Percentiles rank a stretch among this genome's conserved stretches.
phyloP scores from a whole-genome alignment of 2,797 vertebrate species.

The Nasua narica region DNA sequence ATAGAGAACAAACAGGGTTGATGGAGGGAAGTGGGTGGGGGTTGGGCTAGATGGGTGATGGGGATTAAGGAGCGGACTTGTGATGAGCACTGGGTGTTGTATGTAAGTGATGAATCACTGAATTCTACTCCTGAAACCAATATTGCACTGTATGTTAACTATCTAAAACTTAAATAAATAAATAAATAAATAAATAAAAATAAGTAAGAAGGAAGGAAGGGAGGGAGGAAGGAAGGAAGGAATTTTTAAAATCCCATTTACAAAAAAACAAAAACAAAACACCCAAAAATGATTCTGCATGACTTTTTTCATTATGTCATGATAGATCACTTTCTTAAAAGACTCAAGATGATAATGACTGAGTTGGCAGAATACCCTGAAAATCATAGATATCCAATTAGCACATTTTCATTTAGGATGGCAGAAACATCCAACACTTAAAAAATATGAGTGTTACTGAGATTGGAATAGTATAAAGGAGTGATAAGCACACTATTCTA shows the following conservation, averaged over 20 bases:
- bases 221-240: not conserved
- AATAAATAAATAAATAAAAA: not conserved
- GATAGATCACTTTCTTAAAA: not conserved
- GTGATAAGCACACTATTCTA: not conserved
- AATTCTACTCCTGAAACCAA: not conserved
- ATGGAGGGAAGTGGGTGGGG: not conserved
- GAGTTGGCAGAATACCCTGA: constrained; percentile 1
- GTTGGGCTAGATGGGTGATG: not conserved
- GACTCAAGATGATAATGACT: not conserved
- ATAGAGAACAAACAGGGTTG: not conserved
- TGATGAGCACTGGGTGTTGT: not conserved
- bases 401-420: not conserved
- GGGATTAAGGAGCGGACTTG: not conserved
- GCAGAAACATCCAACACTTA: not conserved
- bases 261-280: not conserved
- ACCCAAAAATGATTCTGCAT: not conserved
- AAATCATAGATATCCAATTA: not conserved
- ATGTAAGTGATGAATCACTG: not conserved
- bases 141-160: not conserved
- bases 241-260: not conserved
- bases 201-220: not conserved
- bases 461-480: not conserved
- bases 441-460: not conserved
- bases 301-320: not conserved
- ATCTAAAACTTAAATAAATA: not conserved